Evolutionary conservation across 1,140 invertebrate genomes (phyloP), one percentile per base, ranked within the genome.

Genomic region (Neuroterus valhalla): DNA sequence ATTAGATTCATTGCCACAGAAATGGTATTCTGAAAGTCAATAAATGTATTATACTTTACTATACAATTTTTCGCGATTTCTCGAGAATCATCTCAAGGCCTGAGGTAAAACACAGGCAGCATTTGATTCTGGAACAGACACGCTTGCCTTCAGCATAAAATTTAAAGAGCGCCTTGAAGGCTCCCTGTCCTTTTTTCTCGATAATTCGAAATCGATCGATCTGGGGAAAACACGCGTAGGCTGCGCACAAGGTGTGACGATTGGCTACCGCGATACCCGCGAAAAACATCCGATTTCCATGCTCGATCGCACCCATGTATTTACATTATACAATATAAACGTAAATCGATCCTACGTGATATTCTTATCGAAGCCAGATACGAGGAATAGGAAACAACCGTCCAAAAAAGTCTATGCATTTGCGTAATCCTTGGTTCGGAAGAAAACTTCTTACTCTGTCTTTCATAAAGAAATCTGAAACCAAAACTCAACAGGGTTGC

Each of bases 251-350:
- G 79, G 81, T 84, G 84, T 85, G 85, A 86, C 85, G 82, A 79
- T 77, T 78, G 82, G 77, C 82, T 85, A 85, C 80, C 81, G 79
- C 81, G 83, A 84, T 84, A 84, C 82, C 75, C 80, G 74, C 77
- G 83, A 86, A 86, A 86, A 86, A 86, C 82, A 76, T 68, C 71
- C 69, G 70, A 70, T 73, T 68, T 75, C 74, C 78, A 80, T 81
- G 82, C 82, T 82, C 79, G 79, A 75, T 82, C 81, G 85, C 74
- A 68, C 79, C 76, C 81, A 78, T 81, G 81, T 85, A 86, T 85
- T 86, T 82, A 79, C 82, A 82, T 84, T 84, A 70, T 26, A 45
- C 48, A 45, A 46, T 15, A 48, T 77, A 73, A 62, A 15, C 23
- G 21, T 62, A 15, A 11, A 62, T 62, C 11, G 26, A 2, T 26